phyloP scores from a whole-genome alignment of 2,888 invertebrate genomes.

The Frankliniella fusca region DNA sequence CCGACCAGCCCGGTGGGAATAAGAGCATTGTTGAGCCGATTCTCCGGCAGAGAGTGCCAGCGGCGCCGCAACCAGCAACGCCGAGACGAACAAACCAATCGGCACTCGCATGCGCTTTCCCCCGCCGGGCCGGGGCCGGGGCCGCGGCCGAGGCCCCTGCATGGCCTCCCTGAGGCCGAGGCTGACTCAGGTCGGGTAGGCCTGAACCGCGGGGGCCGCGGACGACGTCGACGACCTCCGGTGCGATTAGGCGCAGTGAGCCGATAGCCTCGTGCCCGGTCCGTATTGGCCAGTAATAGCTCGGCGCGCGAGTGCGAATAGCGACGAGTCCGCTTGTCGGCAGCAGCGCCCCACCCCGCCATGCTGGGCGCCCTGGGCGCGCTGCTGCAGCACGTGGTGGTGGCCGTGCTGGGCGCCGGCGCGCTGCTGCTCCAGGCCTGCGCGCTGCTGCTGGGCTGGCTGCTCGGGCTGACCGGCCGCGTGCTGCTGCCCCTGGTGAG shows the following conservation, averaged over 20 bases:
- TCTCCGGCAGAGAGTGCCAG: neutral
- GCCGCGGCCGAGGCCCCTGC: too few species aligned
- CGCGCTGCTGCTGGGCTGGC: neutral
- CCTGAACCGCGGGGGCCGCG: neutral
- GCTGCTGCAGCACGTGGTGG: neutral
- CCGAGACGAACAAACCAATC: neutral
- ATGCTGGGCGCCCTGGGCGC: neutral
- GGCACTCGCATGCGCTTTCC: neutral
- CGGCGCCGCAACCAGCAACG: too few species aligned
- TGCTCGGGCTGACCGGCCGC: neutral
- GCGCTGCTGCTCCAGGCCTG: neutral
- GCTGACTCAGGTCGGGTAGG: neutral
- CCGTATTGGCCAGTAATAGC: neutral
- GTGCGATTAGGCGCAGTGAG: too few species aligned
- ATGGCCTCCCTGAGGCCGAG: too few species aligned
- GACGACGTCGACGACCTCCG: neutral
- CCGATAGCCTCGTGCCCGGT: too few species aligned
- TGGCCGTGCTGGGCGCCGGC: neutral
- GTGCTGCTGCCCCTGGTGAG: neutral
- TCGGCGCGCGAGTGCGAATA: neutral
- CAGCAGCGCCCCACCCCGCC: neutral
- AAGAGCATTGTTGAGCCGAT: neutral
- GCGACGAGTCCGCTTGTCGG: too few species aligned
- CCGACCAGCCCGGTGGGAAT: neutral
- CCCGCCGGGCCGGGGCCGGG: neutral